These are phyloP conservation scores for Tetramorium parvispinum DNA, from an alignment of 1,140 invertebrate genomes.

Conservation along the genomic window DNA sequence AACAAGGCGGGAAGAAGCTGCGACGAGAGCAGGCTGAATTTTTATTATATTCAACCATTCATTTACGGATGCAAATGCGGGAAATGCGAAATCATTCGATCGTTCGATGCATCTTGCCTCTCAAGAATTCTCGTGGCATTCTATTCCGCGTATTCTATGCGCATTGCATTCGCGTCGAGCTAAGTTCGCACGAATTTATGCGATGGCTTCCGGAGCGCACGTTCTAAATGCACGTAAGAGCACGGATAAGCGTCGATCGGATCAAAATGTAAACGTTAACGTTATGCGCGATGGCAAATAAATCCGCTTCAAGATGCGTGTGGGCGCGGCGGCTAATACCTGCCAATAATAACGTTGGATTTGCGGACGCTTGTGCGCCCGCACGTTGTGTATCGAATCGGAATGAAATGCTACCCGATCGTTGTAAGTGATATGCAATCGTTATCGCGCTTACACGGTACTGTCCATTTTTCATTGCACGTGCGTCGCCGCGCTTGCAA, in stretches of 20 bases:
- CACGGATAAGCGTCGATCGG: slow-evolving; percentile 18
- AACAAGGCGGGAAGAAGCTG: not conserved
- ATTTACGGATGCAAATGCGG: not conserved
- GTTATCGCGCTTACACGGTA: slow-evolving; percentile 46
- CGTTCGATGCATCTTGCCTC: not conserved
- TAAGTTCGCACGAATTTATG: slow-evolving; percentile 21
- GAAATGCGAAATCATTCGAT: slow-evolving; percentile 23
- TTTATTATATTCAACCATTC: slow-evolving; percentile 2
- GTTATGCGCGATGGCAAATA: slow-evolving; percentile 23
- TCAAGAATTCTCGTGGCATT: slow-evolving; percentile 39
- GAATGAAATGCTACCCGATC: slow-evolving; percentile 55
- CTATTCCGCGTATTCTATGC: slow-evolving; percentile 28
- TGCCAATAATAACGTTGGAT: slow-evolving; percentile 39
- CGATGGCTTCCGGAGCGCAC: not conserved
- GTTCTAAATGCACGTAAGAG: not conserved
- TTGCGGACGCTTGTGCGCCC: not conserved
- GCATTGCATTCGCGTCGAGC: not conserved
- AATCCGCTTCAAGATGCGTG: slow-evolving; percentile 28
- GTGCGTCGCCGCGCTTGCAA: slow-evolving; percentile 32
- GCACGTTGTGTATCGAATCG: slow-evolving; percentile 19
- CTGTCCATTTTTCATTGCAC: slow-evolving; percentile 35
- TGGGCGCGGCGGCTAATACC: slow-evolving; percentile 14
- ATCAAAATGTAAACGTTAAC: slow-evolving; percentile 38
- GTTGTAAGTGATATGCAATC: slow-evolving; percentile 40
- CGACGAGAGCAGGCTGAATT: not conserved